These are phyloP conservation scores for Platysternon megacephalum DNA, from an alignment of 2,113 vertebrate species.

Conservation along the genomic window DNA sequence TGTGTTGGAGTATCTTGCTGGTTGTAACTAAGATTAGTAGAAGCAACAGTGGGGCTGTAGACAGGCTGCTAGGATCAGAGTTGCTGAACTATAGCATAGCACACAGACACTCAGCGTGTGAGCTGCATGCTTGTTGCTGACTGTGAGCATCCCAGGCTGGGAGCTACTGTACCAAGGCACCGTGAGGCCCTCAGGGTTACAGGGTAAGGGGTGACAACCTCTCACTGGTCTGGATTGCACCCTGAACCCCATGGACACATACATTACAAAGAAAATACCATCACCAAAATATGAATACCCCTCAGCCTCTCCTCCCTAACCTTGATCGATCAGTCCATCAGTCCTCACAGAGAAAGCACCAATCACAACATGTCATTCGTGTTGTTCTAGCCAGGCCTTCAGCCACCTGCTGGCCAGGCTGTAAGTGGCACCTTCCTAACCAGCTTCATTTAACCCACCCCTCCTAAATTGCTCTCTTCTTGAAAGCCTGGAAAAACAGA, in stretches of 20 bases:
- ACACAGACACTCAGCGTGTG: not conserved
- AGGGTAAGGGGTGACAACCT: not conserved
- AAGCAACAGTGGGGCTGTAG: no score
- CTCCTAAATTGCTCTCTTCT: not conserved
- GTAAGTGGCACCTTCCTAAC: not conserved
- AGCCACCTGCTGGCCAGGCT: no score
- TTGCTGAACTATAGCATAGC: no score
- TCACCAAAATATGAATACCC: not conserved
- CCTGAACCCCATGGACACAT: not conserved
- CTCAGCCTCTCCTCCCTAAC: not conserved
- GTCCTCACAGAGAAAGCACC: no score
- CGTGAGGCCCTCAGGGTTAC: not conserved
- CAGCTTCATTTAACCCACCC: not conserved
- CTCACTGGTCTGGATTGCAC: not conserved
- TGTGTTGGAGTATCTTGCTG: no score
- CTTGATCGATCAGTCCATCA: no score
- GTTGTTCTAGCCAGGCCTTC: no score
- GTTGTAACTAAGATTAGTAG: no score
- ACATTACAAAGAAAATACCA: accelerated
- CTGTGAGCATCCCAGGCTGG: not conserved
- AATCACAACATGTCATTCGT: no score
- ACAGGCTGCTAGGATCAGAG: no score
- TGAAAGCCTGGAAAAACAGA: not conserved
- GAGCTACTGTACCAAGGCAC: not conserved
- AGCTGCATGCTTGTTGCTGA: not conserved